phyloP scores from a whole-genome alignment of 2,888 invertebrate genomes.

The Ennomos fuscantarius region DNA sequence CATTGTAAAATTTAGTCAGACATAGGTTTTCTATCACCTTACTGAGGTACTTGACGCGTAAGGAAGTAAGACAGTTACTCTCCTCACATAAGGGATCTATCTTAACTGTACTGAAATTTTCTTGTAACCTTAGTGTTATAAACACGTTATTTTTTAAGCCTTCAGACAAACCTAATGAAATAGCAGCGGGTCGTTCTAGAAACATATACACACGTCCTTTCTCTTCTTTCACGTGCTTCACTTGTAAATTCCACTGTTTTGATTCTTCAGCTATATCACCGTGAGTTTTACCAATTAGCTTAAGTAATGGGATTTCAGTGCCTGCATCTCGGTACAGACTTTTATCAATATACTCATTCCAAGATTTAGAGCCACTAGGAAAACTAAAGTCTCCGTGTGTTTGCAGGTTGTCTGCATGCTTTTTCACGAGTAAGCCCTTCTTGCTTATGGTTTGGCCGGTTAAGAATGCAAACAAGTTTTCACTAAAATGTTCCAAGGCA shows the following conservation, averaged over 20 bases:
- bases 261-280: slow-evolving; percentile 70
- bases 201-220: slow-evolving; percentile 80
- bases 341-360: slow-evolving; percentile 71
- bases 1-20: slow-evolving; percentile 37
- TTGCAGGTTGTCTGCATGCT: slow-evolving; percentile 84
- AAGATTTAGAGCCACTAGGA: slow-evolving; percentile 82
- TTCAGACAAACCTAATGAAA: slow-evolving; percentile 57
- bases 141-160: slow-evolving; percentile 50
- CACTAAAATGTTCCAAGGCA: slow-evolving; percentile 50
- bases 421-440: slow-evolving; percentile 75
- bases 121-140: slow-evolving; percentile 49
- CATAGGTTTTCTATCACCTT: slow-evolving; percentile 63
- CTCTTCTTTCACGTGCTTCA: slow-evolving; percentile 66
- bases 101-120: slow-evolving; percentile 38
- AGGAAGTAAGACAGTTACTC: slow-evolving; percentile 55
- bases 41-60: slow-evolving; percentile 62
- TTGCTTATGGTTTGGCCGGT: slow-evolving; percentile 44
- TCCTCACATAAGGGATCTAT: slow-evolving; percentile 58
- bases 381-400: slow-evolving; percentile 88
- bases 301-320: slow-evolving; percentile 49
- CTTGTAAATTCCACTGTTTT: slow-evolving; percentile 72
- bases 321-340: slow-evolving; percentile 30
- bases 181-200: slow-evolving; percentile 72
- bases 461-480: slow-evolving; percentile 54
- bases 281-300: slow-evolving; percentile 58